Evolutionary conservation across 2,888 invertebrate genomes (phyloP), one percentile per base, ranked within the genome.

Genomic region (Villa cingulata): DNA sequence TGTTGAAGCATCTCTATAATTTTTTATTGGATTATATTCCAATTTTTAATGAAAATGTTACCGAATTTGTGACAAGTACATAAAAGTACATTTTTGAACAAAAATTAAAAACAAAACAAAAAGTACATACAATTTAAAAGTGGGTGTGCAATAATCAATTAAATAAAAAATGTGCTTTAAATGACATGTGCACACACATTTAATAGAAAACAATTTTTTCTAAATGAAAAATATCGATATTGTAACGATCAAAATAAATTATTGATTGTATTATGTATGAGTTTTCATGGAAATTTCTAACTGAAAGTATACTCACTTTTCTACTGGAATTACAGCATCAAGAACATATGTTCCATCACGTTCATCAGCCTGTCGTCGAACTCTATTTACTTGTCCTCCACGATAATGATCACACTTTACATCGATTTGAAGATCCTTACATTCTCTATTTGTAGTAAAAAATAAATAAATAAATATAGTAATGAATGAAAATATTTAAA

Each of bases 381-480:
- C 77, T 45, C 84, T 74, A 46, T 76, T 77, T 12, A 75, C 73
- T 52, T 65, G 66, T 9, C 62, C 65, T 10, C 61, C 65, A 2
- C 70, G 66, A 55, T 86, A 80, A 61, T 88, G 89, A 62, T 89
- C 89, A 61, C 92, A 94, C 65, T 89, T 88, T 4, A 94, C 89
- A 62, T 89, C 86, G 56, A 94, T 90, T 58, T 86, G 82, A 45
- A 94, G 72, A 60, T 91, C 89, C 61, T 87, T 88, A 64, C 94
- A 94, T 63, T 90, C 89, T 41, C 86, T 79, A 23, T 32, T 36
- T 36, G n/a, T n/a, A 29, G 7, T 29, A 9, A 9, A n/a, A n/a
- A n/a, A n/a, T n/a, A n/a, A n/a, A n/a, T n/a, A n/a, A n/a, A n/a
- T n/a, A n/a, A n/a, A n/a, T n/a, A n/a, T n/a, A n/a, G n/a, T n/a